Conservation (phyloP, 2,888 invertebrate genomes). For the Chymomyza amoena region DNA sequence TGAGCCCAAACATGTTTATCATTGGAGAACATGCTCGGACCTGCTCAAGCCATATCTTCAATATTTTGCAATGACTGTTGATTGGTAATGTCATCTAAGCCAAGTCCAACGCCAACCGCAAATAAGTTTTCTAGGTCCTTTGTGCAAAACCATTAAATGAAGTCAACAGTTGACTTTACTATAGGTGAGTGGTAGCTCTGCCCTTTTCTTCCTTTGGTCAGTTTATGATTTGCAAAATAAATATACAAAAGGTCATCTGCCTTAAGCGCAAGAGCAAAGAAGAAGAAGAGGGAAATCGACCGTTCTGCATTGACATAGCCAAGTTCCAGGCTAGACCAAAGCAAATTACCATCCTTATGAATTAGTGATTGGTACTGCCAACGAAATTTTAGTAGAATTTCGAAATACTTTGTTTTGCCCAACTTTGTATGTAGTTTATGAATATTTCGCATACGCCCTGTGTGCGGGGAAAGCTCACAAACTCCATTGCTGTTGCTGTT, state of each 20-base stretch:
- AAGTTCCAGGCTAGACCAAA: conserved; percentile 36
- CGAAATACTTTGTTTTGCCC: conserved; percentile 20
- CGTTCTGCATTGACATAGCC: conserved; percentile 4
- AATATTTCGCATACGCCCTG: conserved; percentile 38
- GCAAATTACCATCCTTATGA: conserved; percentile 62
- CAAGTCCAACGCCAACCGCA: conserved; percentile 37
- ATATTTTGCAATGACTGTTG: conserved; percentile 47
- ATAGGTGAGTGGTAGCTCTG: conserved; percentile 28
- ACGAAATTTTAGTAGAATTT: conserved; percentile 39
- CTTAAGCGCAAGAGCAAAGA: not conserved
- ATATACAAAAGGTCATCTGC: conserved; percentile 55
- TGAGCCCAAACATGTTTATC: not conserved
- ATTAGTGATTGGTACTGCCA: conserved; percentile 53
- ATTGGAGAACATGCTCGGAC: not conserved
- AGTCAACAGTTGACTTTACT: conserved; percentile 25
- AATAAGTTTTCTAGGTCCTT: conserved; percentile 49
- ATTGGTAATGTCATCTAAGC: conserved; percentile 24
- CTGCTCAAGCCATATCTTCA: conserved; percentile 56
- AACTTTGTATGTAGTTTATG: not conserved
- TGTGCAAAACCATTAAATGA: not conserved
- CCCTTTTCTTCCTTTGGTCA: conserved; percentile 43
- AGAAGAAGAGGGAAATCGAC: not conserved
- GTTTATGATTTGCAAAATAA: conserved; percentile 52
- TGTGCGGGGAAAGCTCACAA: not conserved
- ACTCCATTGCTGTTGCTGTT: conserved; percentile 18